A percentile compares a stretch with the other conserved stretches of the same genome.
Evolutionary conservation across 2,888 invertebrate species (phyloP).

Genomic region (Diarsia rubi): DNA sequence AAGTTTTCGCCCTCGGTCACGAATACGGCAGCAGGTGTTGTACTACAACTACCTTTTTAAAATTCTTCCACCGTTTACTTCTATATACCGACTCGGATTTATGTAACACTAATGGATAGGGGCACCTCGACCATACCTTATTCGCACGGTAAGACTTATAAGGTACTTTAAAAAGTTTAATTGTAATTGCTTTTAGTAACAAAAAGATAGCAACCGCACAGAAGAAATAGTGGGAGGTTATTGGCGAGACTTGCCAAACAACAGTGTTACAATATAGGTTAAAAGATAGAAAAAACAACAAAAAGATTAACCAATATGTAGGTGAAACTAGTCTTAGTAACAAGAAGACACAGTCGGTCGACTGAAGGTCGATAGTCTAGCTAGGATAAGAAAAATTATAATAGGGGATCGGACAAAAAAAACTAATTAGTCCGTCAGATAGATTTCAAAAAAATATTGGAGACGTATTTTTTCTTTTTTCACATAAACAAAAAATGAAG

Average conservation of each 20-base stretch:
- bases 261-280: background rate
- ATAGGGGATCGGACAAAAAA: too few relatives aligned
- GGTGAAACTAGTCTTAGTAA: background rate
- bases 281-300: background rate
- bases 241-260: background rate
- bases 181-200: background rate
- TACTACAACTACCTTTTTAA: background rate
- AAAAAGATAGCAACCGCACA: background rate
- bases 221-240: background rate
- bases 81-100: background rate
- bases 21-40: background rate
- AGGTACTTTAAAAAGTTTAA: background rate
- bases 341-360: background rate
- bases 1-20: background rate
- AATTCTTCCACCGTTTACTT: background rate
- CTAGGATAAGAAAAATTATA: background rate
- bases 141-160: background rate
- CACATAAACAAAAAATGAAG: too few relatives aligned
- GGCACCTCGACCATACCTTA: background rate
- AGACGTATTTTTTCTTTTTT: too few relatives aligned
- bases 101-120: slow-evolving; percentile 3
- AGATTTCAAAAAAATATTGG: too few relatives aligned
- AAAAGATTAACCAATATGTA: background rate
- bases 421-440: too few relatives aligned
- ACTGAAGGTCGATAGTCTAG: background rate